These are phyloP conservation scores for Drosophila flavopinicola DNA, from an alignment of 2,888 invertebrate species.

Conservation along the genomic window DNA sequence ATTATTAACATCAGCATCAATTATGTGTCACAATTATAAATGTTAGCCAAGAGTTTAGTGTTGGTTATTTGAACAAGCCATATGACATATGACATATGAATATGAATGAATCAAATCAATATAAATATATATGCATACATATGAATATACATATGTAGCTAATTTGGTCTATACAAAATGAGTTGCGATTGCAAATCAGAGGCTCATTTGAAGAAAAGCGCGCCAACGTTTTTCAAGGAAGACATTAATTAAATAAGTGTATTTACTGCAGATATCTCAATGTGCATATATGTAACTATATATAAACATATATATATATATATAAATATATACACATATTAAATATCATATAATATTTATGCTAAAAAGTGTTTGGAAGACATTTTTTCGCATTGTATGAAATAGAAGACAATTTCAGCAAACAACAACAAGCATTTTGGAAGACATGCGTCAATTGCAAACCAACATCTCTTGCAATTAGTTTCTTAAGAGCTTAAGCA, in stretches of 20 bases:
- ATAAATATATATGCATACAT: slow-evolving; percentile 37
- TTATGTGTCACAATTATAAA: slow-evolving; percentile 62
- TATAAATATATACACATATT: slow-evolving; percentile 33
- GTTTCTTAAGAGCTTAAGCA: slow-evolving; percentile 56
- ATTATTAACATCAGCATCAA: slow-evolving; percentile 63
- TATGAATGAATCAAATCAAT: no score
- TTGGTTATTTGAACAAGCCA: slow-evolving; percentile 69
- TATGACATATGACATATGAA: no score
- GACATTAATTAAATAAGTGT: slow-evolving; percentile 79
- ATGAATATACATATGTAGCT: slow-evolving; percentile 52
- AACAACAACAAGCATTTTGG: slow-evolving; percentile 78
- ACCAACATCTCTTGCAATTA: slow-evolving; percentile 59
- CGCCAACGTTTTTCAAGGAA: slow-evolving; percentile 41
- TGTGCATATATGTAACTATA: slow-evolving; percentile 53
- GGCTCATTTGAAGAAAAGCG: slow-evolving; percentile 47
- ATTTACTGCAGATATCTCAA: slow-evolving; percentile 67
- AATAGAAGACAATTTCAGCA: slow-evolving; percentile 64
- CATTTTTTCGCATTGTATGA: slow-evolving; percentile 72
- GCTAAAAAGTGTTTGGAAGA: slow-evolving; percentile 77
- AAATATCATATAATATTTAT: slow-evolving; percentile 38
- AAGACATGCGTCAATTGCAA: slow-evolving; percentile 78
- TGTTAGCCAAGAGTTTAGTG: slow-evolving; percentile 81
- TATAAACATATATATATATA: slow-evolving; percentile 31
- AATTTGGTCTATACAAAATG: slow-evolving; percentile 70
- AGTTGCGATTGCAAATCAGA: slow-evolving; percentile 77